Evolutionary conservation across 2,113 vertebrate species (phyloP), one percentile per base, ranked within the genome.

Genomic region (Calidris pygmaea): DNA sequence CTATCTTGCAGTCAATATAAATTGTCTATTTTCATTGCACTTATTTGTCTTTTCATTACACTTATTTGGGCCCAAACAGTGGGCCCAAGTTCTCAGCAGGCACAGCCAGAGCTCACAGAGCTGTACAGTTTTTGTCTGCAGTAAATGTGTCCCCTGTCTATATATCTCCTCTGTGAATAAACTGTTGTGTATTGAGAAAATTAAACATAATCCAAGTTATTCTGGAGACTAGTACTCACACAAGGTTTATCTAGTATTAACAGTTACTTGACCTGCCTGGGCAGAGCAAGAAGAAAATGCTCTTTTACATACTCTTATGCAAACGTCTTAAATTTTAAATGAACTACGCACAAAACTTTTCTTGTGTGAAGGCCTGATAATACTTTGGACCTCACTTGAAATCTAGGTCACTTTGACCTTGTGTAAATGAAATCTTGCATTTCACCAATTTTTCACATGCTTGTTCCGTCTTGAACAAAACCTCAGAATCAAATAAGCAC

Each of bases 401-500:
- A 97, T 94, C 80, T 94, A 97, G 98, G 98, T 98, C 98, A 98
- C 76, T 94, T 93, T 97, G 98, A 98, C 98, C 98, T 98, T 95
- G 97, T 93, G 97, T 97, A 96, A 97, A 98, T 97, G 97, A 98
- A 96, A 98, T 96, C 96, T 92, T 96, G 80, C 95, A 98, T 98
- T 97, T 98, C 95, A 97, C 90, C 88, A 93, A 95, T 96, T 93
- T 97, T 97, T 98, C 95, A 94, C 95, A 96, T 95, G 93, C 92
- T 97, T 97, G 87, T 96, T 98, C 94, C 1, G 2, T 97, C 96
- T 97, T 92, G 93, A 97, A 96, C 94, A 96, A 97, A 98, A 96
- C 90, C 91, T 98, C 90, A 77, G 96, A 97, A 96, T 95, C 88
- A 97, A 98, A 97, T 96, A 98, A 96, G 90, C 73, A 97, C 96